Conservation (phyloP, 2,888 invertebrate species). For the Alcis repandata region DNA sequence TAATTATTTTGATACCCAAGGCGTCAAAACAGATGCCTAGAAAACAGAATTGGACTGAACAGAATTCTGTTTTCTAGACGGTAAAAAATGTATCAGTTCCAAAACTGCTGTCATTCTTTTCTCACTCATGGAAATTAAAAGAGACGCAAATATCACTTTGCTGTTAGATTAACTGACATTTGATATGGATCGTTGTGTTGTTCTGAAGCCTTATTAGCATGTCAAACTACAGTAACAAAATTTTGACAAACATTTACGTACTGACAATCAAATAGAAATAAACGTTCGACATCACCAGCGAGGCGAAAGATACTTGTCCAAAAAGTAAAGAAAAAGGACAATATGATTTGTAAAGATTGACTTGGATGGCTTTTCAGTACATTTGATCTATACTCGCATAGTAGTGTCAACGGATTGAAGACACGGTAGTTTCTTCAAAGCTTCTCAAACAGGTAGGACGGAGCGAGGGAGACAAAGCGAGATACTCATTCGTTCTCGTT, state of each 20-base stretch:
- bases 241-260: conserved; percentile 7
- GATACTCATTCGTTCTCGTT: neutral
- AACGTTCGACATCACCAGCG: neutral
- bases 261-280: conserved; percentile 16
- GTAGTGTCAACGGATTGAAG: no score
- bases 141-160: neutral
- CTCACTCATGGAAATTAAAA: neutral
- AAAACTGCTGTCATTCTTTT: neutral
- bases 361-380: neutral
- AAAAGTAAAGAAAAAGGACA: neutral
- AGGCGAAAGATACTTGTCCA: neutral
- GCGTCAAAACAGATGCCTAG: no score
- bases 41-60: no score
- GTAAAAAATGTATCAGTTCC: neutral
- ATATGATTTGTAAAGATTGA: neutral
- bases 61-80: neutral
- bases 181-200: neutral
- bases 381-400: neutral
- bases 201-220: neutral
- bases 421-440: no score
- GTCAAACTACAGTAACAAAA: conserved; percentile 14
- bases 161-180: neutral
- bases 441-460: no score
- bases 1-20: neutral
- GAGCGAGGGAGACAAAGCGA: no score